Base-by-base conservation (phyloP, 30 jellyfish, hydroid and myxozoan genomes). In the Aurelia coerulea region DNA sequence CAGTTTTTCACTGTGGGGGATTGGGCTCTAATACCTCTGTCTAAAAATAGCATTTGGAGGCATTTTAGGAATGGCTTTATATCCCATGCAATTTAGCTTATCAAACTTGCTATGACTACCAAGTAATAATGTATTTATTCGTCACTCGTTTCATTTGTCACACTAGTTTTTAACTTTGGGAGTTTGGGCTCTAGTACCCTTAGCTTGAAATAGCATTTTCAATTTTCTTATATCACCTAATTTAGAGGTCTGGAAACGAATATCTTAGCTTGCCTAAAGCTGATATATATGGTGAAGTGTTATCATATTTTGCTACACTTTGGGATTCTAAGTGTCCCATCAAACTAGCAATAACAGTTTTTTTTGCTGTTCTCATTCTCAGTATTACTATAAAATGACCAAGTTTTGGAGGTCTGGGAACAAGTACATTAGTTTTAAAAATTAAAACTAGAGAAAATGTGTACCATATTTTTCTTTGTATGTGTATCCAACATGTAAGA, bases 401-500 rank as follows among this genome's bases (percentile, higher is more conserved):
- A 58, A 1, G 6, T 1, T 58, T 58, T 58, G 67, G 67, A 58
- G 67, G 67, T 58, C 67, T 58, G 67, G 67, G 77, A 66, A 66
- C 49, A 66, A 66, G 41, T 66, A 37, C 77, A 1, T 66, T 66
- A 1, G 77, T 37, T 62, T 37, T 66, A 66, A 2, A 66, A 66
- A 66, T 66, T 2, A 2, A 4, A 66, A 66, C 77, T 8, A 66
- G 32, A 29, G 77, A 66, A 66, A 4, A 66, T 14, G n/a, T 66
- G 3, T 66, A 37, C 77, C 77, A 66, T 66, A 2, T 66, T 66
- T 66, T 66, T 1, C 53, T 66, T 66, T 66, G 77, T 66, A 62
- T 66, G 9, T 66, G 77, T 66, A 66, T 66, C 9, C 18, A 66
- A 37, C 77, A 66, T 66, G 77, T 66, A 2, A 14, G 77, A 66